Percentiles rank a stretch among this genome's conserved stretches.
Evolutionary conservation across 2,797 vertebrate species (phyloP).

Genomic region (Chelon labrosus): DNA sequence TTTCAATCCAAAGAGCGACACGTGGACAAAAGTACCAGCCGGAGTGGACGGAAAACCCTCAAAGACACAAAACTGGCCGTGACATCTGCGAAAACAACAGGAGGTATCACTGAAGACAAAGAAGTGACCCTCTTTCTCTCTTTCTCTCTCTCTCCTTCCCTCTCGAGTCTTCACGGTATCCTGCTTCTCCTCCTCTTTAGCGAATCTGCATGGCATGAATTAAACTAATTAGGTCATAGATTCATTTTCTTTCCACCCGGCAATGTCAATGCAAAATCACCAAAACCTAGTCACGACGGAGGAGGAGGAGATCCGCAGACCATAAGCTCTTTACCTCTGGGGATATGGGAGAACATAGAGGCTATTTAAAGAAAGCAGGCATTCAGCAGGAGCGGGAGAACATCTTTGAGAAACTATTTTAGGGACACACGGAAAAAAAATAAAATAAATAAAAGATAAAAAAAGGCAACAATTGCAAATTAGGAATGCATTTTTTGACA

Average conservation of each 20-base stretch:
- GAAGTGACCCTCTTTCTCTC: constrained; percentile 48
- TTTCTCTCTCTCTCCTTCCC: constrained; percentile 54
- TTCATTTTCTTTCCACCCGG: constrained; percentile 30
- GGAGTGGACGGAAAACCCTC: constrained; percentile 18
- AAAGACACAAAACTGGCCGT: constrained; percentile 21
- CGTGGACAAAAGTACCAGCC: constrained; percentile 5
- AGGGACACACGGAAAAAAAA: constrained; percentile 62
- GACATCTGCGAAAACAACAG: constrained; percentile 13
- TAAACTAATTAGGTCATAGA: constrained; percentile 53
- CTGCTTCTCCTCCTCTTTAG: constrained; percentile 77
- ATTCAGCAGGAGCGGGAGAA: constrained; percentile 60
- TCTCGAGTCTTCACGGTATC: constrained; percentile 40
- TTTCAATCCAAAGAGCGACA: constrained; percentile 49
- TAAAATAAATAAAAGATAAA: constrained; percentile 19
- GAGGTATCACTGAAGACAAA: constrained; percentile 1
- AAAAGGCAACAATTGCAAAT: constrained; percentile 64
- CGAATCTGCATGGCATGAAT: constrained; percentile 86
- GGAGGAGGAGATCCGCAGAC: constrained; percentile 48
- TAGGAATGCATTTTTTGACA: constrained; percentile 83
- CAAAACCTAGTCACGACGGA: constrained; percentile 33
- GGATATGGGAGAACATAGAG: constrained; percentile 58
- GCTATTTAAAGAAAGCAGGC: constrained; percentile 49
- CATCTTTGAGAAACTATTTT: constrained; percentile 65
- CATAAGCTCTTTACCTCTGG: constrained; percentile 66
- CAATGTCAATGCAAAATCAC: constrained; percentile 55